These are phyloP conservation scores for Eremophila alpestris DNA, from an alignment of 2,797 vertebrate species.

Conservation along the genomic window DNA sequence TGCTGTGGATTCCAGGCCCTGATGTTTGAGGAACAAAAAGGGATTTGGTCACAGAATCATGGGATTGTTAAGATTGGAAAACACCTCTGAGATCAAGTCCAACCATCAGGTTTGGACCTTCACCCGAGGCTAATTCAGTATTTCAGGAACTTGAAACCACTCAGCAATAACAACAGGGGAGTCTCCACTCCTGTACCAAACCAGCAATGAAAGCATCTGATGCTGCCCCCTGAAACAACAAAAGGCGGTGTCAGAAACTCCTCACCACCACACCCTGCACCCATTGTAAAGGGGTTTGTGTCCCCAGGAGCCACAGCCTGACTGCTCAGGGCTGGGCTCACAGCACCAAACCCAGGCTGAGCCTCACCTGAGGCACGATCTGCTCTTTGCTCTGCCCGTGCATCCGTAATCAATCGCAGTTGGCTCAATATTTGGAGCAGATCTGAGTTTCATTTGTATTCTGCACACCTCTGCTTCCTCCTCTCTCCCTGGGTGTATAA, in stretches of 20 bases:
- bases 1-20: background rate
- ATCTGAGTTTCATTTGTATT: conserved; percentile 60
- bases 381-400: background rate
- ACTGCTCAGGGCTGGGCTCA: background rate
- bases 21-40: background rate
- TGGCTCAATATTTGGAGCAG: conserved; percentile 43
- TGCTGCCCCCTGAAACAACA: background rate
- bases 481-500: background rate
- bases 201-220: background rate
- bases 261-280: no score
- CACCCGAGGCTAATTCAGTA: background rate
- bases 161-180: background rate
- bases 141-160: background rate
- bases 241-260: fast-evolving
- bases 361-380: background rate
- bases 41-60: background rate
- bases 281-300: background rate
- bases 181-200: background rate
- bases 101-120: background rate
- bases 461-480: conserved; percentile 34
- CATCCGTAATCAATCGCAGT: background rate
- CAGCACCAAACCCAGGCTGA: background rate
- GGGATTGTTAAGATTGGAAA: background rate
- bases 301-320: background rate
- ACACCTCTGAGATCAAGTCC: background rate